Base-by-base conservation (phyloP, 2,888 invertebrate genomes). In the Ichneumoninae sp. region DNA sequence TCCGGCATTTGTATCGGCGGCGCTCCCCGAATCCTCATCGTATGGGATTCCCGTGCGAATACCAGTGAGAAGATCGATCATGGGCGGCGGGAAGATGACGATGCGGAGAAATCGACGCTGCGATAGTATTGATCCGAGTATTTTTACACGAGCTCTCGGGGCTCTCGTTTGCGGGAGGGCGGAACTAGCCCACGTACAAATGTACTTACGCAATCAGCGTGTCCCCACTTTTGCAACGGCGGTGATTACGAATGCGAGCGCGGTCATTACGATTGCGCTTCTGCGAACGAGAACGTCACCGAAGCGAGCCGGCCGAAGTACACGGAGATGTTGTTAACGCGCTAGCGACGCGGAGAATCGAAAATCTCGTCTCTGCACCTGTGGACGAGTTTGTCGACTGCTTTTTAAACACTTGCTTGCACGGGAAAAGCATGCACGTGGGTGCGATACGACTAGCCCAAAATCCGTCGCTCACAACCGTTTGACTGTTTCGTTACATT, bases 161-260 rank as follows among this genome's bases (percentile, higher is more conserved):
- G 10, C 57, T 57, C 57, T 57, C 57, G 57, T 57, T 16, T 26
- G 22, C 57, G 26, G 22, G 57, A 22, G 57, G 57, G 57, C 57
- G 22, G 57, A 57, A 57, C 22, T 57, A 22, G 57, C 57, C 57
- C 57, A 57, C 57, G n/a, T 62, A 62, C 30, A 62, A 62, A 62
- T 62, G n/a, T n/a, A 30, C 62, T 62, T 62, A n/a, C 30, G 62
- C 62, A 62, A 62, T 62, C 62, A 16, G 62, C 62, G 62, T 30
- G 33, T 62, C 62, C 30, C 30, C 30, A 16, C 30, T 62, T 62
- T 10, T 30, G 65, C 50, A 65, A 33, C 47, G 47, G 30, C 33
- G 50, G 22, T 30, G 62, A 62, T 65, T 62, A 65, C 50, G 62
- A 65, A 65, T 50, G 74, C 74, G 40, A 47, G 47, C 16, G 33